phyloP scores from a whole-genome alignment of 2,888 invertebrate species.

The Cerceris ruficornis region DNA sequence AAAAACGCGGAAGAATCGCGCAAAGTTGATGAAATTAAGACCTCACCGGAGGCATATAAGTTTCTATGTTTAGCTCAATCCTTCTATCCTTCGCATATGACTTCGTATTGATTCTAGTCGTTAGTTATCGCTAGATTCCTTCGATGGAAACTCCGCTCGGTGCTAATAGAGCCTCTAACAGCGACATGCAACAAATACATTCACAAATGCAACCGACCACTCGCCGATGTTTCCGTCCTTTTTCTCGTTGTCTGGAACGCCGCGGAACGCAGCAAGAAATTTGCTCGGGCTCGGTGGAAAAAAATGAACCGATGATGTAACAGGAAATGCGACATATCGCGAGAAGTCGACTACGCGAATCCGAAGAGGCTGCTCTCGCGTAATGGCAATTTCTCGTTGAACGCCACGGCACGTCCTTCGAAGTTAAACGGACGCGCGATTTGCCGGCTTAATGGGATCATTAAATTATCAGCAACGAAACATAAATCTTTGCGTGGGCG shows the following conservation, averaged over 20 bases:
- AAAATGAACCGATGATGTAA: constrained; percentile 29
- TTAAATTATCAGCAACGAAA: constrained; percentile 16
- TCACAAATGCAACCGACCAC: too few species aligned
- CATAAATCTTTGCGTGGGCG: constrained; percentile 14
- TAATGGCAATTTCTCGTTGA: constrained; percentile 10
- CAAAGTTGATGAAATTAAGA: too few species aligned
- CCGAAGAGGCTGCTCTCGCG: neutral
- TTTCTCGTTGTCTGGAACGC: constrained; percentile 6
- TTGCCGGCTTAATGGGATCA: constrained; percentile 19
- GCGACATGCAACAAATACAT: too few species aligned
- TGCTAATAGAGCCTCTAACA: too few species aligned
- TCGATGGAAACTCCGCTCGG: too few species aligned
- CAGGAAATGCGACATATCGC: constrained; percentile 31
- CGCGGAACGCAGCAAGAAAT: constrained; percentile 14
- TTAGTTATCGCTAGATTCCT: too few species aligned
- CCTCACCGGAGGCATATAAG: too few species aligned
- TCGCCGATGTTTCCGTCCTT: too few species aligned
- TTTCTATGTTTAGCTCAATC: too few species aligned
- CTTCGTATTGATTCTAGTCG: too few species aligned
- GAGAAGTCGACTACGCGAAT: constrained; percentile 2
- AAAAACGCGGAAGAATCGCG: too few species aligned
- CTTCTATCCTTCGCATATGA: too few species aligned
- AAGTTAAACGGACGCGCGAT: constrained; percentile 3
- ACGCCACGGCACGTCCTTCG: constrained; percentile 25
- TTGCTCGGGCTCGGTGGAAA: neutral